Conservation (phyloP, 2,113 vertebrate species). For the Xenotilapia flavipinnis region DNA sequence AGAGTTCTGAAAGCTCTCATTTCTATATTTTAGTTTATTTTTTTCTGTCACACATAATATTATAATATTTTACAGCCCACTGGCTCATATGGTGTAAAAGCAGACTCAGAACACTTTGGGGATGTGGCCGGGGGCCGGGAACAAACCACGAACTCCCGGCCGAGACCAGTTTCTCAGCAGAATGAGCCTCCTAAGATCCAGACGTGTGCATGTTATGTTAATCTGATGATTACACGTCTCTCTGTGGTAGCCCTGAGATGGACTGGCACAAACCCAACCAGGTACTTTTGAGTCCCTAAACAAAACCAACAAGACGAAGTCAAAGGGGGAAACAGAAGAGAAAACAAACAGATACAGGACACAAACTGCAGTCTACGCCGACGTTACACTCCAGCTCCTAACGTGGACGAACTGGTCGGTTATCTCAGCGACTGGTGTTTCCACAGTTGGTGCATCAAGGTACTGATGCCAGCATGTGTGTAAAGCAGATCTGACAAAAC, state of each 20-base stretch:
- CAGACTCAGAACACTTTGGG: neutral
- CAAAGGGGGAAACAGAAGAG: neutral
- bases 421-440: neutral
- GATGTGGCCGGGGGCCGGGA: neutral
- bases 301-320: neutral
- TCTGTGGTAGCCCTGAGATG: neutral
- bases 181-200: neutral
- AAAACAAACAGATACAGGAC: neutral
- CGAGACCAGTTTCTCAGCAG: neutral
- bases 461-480: neutral
- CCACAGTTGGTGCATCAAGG: neutral
- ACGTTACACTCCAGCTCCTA: neutral
- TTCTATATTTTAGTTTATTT: neutral
- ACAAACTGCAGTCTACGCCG: neutral
- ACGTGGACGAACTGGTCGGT: rapidly evolving
- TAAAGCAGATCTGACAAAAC: neutral
- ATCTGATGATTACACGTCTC: neutral
- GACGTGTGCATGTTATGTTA: neutral
- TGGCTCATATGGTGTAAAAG: neutral
- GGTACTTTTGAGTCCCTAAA: neutral
- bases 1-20: neutral
- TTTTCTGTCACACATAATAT: neutral
- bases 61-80: neutral
- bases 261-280: neutral
- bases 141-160: neutral